phyloP scores from a whole-genome alignment of 2,113 vertebrate genomes.

The Eclectus roratus region DNA sequence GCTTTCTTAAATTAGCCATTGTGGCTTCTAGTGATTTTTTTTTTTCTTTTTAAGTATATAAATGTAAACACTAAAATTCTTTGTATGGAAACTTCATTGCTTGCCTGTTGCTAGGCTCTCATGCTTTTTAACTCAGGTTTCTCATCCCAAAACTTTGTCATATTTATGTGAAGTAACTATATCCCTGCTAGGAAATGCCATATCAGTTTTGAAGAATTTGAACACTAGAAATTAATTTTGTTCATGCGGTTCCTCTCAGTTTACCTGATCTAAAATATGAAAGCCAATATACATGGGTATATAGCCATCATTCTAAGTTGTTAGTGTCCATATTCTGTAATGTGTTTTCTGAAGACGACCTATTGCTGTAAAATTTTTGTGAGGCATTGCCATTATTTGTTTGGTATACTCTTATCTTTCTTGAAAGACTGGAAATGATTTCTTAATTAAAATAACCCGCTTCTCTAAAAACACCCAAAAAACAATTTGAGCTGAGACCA shows the following conservation, averaged over 20 bases:
- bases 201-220: not conserved
- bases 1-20: not conserved
- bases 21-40: not conserved
- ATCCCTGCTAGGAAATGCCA: not conserved
- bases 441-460: conserved; percentile 2
- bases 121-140: not conserved
- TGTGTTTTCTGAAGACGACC: not conserved
- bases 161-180: not conserved
- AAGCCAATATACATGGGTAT: not conserved
- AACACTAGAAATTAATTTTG: not conserved
- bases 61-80: not conserved
- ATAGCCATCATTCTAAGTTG: not conserved
- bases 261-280: not conserved
- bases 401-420: not conserved
- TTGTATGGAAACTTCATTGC: not conserved
- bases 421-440: not conserved
- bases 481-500: not conserved
- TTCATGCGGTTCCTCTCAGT: not conserved
- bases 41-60: not conserved
- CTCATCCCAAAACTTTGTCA: not conserved
- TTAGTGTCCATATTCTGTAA: not conserved
- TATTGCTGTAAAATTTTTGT: not conserved
- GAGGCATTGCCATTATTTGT: not conserved
- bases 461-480: not conserved
- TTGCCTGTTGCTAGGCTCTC: not conserved